Percentiles rank a stretch among this genome's conserved stretches.
Conservation (phyloP, 2,888 invertebrate genomes). For the Spialia ferax region DNA sequence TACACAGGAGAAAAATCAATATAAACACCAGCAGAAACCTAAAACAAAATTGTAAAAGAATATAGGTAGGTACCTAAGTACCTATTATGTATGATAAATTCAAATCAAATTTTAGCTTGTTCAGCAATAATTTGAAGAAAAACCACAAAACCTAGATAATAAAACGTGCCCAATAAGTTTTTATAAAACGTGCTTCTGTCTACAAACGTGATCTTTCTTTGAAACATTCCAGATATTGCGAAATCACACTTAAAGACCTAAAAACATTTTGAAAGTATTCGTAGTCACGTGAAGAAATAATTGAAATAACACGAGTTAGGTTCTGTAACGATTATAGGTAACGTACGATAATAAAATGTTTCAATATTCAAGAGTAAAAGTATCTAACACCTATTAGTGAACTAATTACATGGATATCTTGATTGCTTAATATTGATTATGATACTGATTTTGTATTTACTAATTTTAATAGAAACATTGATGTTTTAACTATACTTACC, state of each 20-base stretch:
- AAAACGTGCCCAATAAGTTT: constrained; percentile 49
- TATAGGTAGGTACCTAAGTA: too few species aligned
- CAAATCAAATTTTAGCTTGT: too few species aligned
- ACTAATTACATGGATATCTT: constrained; percentile 8
- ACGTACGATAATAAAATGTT: constrained; percentile 1
- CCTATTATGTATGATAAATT: too few species aligned
- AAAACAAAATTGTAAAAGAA: too few species aligned
- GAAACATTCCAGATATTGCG: constrained; percentile 47
- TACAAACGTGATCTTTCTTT: constrained; percentile 53
- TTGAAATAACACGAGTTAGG: constrained; percentile 15
- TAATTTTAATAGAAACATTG: too few species aligned
- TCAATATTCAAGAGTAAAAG: background rate
- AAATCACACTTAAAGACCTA: constrained; percentile 43
- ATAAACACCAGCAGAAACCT: too few species aligned
- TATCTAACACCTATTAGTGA: constrained; percentile 7
- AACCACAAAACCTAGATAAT: constrained; percentile 17
- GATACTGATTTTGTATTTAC: background rate
- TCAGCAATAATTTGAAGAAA: constrained; percentile 12
- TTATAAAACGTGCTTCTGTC: constrained; percentile 51
- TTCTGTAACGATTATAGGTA: constrained; percentile 15
- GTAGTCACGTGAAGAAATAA: constrained; percentile 44
- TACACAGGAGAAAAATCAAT: too few species aligned
- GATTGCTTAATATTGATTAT: background rate
- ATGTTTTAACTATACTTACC: background rate
- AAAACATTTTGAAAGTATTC: constrained; percentile 47